These are phyloP conservation scores for Pyrgilauda ruficollis DNA, from an alignment of 2,113 vertebrate species.

Conservation along the genomic window DNA sequence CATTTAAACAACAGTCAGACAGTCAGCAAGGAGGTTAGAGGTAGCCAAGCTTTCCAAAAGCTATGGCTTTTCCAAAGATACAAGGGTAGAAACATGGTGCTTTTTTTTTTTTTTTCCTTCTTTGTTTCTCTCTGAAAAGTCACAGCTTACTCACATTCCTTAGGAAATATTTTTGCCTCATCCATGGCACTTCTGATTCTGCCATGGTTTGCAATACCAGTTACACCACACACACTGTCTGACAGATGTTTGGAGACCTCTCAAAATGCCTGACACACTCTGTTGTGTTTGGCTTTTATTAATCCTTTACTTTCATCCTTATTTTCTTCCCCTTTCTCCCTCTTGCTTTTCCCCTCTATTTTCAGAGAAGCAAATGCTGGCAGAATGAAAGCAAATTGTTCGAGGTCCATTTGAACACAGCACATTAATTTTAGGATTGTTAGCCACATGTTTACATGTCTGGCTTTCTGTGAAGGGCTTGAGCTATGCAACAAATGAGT, in stretches of 20 bases:
- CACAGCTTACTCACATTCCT: background rate
- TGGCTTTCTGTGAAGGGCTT: background rate
- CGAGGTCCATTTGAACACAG: background rate
- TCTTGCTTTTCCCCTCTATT: background rate
- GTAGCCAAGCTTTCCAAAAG: background rate
- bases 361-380: background rate
- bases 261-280: background rate
- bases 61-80: background rate
- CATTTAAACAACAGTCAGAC: background rate
- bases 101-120: fast-evolving
- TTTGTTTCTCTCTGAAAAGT: background rate
- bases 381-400: background rate
- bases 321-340: background rate
- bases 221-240: background rate
- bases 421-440: constrained; percentile 17
- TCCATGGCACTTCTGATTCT: background rate
- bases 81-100: fast-evolving
- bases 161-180: background rate
- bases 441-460: background rate
- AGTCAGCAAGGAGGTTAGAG: background rate
- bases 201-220: background rate
- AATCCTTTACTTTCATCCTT: background rate
- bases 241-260: background rate
- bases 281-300: background rate
- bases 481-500: background rate